These are phyloP conservation scores for Aphelocoma californica DNA, from an alignment of 2,797 vertebrate genomes.

Conservation along the genomic window DNA sequence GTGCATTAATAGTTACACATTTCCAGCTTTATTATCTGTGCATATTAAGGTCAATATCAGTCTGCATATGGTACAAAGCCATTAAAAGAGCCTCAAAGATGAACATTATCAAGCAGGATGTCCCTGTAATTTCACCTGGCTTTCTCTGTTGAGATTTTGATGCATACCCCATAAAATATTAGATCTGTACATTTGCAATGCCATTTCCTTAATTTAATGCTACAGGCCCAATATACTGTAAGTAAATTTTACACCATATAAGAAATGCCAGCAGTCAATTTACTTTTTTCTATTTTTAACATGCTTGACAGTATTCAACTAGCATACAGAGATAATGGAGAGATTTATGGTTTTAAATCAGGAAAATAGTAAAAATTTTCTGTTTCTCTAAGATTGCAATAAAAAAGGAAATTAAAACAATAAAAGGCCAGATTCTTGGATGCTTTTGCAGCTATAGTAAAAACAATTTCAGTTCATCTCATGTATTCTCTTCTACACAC, in stretches of 20 bases:
- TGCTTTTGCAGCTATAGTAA: background rate
- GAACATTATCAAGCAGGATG: background rate
- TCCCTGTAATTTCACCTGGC: background rate
- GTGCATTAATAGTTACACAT: constrained; percentile 18
- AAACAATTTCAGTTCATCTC: background rate
- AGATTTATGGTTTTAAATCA: constrained; percentile 10
- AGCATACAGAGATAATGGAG: background rate
- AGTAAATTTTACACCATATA: background rate
- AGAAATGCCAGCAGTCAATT: background rate
- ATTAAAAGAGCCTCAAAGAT: background rate
- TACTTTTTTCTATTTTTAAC: background rate
- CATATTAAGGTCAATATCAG: constrained; percentile 4
- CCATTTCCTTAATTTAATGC: background rate
- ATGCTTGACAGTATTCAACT: background rate
- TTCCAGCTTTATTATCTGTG: constrained; percentile 1
- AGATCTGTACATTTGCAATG: background rate
- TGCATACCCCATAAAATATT: background rate
- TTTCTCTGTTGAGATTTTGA: background rate
- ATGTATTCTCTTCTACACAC: background rate
- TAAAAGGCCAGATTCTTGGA: background rate
- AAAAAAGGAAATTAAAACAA: constrained; percentile 4
- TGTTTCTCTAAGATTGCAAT: background rate
- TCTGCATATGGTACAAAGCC: background rate
- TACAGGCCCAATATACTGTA: background rate
- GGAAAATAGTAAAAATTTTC: background rate